A percentile compares a stretch with the other conserved stretches of the same genome.
Evolutionary conservation across 1,140 invertebrate species (phyloP).

Genomic region (Oryctes rhinoceros): DNA sequence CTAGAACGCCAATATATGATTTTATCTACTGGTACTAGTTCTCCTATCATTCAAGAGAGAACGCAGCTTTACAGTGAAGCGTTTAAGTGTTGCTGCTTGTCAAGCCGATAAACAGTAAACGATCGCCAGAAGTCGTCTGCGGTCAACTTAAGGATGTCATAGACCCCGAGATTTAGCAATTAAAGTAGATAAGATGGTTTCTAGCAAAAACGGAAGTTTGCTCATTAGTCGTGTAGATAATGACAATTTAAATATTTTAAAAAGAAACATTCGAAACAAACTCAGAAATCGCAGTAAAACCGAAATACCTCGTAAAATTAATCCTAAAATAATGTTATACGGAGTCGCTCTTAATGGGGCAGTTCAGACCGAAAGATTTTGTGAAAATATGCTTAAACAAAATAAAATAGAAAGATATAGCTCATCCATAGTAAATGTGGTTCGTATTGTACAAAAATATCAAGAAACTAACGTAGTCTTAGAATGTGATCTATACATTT

Average conservation of each 20-base stretch:
- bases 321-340: conserved; percentile 12
- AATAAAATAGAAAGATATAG: not conserved
- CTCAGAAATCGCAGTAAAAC: not conserved
- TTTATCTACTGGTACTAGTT: no score
- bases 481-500: not conserved
- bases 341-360: not conserved
- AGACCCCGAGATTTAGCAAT: no score
- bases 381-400: not conserved
- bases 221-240: not conserved
- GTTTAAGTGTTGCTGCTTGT: no score
- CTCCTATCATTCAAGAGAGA: no score
- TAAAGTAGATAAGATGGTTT: no score
- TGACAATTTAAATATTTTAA: not conserved
- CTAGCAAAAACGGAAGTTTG: no score
- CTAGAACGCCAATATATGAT: no score
- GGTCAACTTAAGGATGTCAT: no score
- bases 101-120: no score
- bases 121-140: no score
- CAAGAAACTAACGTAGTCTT: not conserved
- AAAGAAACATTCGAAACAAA: not conserved
- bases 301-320: conserved; percentile 1
- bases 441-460: not conserved
- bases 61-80: no score
- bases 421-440: not conserved
- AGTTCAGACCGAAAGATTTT: not conserved